Evolutionary conservation across 30 jellyfish, hydroid and myxozoan species (phyloP), one percentile per base, ranked within the genome.

Genomic region (Cassiopea andromeda): DNA sequence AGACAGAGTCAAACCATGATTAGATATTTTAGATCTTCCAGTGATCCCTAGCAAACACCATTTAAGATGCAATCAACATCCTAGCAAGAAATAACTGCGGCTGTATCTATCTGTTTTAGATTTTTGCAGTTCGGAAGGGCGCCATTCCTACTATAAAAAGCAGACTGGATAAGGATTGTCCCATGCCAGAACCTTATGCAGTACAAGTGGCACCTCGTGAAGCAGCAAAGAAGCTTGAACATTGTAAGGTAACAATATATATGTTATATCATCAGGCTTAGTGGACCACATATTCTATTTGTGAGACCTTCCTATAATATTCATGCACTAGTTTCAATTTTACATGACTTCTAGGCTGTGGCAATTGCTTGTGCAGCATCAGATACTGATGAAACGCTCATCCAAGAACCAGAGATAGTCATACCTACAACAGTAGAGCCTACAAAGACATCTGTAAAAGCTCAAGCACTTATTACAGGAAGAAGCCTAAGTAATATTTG

Each of bases 381-480:
- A 72, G 81, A 72, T 14, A 49, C 44, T 50, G 81, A 72, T 49
- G 81, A 72, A 49, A 58, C 19, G 44, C 44, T 72, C 81, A 50
- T 58, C 19, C 81, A 72, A 72, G 54, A 43, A 58, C 44, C 81
- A 19, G 57, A 72, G 19, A 58, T n/a, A 72, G 54, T 50, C 81
- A 72, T 58, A 50, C 81, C 81, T 17, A 17, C 47, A 72, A 9
- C 54, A 17, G 12, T 19, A n/a, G 44, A 72, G 44, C 59, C 4
- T 15, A 17, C 81, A 17, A 72, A 3, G 59, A 72, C 59, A 72
- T 72, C 81, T 17, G 81, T 72, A 43, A 72, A 72, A 72, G 44
- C 81, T 72, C 81, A 72, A 72, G 81, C 81, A 72, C 44, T 72
- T 72, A 58, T 72, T 50, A 72, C 19, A 13, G 81, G 81, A 72